Evolutionary conservation across 1,140 invertebrate species (phyloP), one percentile per base, ranked within the genome.

Genomic region (Nebria ingens): DNA sequence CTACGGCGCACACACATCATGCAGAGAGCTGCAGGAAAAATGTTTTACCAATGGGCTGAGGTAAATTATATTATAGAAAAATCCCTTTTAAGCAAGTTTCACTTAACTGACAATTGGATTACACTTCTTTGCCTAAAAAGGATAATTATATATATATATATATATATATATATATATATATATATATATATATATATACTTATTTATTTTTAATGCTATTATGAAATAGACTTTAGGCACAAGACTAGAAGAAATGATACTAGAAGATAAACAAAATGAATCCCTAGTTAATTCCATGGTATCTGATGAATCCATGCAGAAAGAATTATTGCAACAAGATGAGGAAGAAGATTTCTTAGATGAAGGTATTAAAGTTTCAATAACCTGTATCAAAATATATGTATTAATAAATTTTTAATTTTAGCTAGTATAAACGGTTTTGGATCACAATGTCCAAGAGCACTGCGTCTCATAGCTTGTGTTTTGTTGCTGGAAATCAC

Each of bases 341-440:
- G 94, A 98, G 67, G 92, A 98, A 65, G 97, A 99, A 76, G 94
- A 99, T 71, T 99, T 97, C 68, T 74, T 98, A 3, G 95, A 98
- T 75, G 96, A 99, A 83, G 87, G 90, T 93, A 69, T 6, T 34
- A 9, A 6, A 34, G 6, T 34, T 6, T 34, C 25, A 34, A n/a
- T n/a, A n/a, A n/a, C n/a, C n/a, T n/a, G n/a, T n/a, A n/a, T n/a
- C n/a, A n/a, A n/a, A n/a, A n/a, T n/a, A n/a, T n/a, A n/a, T n/a
- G n/a, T n/a, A n/a, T 52, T 40, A 56, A 21, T 22, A 11, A 19
- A 57, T 21, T 57, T 22, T 20, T n/a, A 19, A 58, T 77, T 74
- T 56, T 71, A 93, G 89, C 89, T 0, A 92, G 89, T 57, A 89
- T 96, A 11, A 88, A 92, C 69, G 73, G 82, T 0, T 86, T 85